phyloP scores from a whole-genome alignment of 2,888 invertebrate genomes.

The Drosophila lacicola region DNA sequence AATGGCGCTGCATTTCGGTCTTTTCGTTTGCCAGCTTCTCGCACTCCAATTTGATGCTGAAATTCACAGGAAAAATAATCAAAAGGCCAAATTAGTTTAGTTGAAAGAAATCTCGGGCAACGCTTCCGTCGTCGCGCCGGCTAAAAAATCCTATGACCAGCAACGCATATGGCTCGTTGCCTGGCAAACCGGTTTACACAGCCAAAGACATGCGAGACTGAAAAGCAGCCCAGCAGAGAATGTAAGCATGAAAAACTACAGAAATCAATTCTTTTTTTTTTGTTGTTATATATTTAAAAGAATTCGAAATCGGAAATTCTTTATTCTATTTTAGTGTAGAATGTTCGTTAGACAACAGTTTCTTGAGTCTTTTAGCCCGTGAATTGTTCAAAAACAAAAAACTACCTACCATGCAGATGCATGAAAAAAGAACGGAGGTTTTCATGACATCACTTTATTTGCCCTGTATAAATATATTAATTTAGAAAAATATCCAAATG shows the following conservation, averaged over 20 bases:
- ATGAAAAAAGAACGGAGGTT: background rate
- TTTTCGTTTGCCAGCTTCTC: slow-evolving; percentile 99
- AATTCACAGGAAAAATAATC: slow-evolving; percentile 79
- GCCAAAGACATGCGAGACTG: slow-evolving; percentile 39
- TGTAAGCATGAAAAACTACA: slow-evolving; percentile 50
- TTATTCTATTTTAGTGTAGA: slow-evolving; percentile 17
- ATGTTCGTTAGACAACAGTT: background rate
- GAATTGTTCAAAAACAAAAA: background rate
- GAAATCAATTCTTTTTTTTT: slow-evolving; percentile 36
- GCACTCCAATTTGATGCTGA: slow-evolving; percentile 98
- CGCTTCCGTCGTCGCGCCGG: slow-evolving; percentile 59
- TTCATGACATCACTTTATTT: background rate
- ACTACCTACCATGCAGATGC: background rate
- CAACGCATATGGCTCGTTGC: slow-evolving; percentile 57
- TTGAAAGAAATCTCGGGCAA: slow-evolving; percentile 53
- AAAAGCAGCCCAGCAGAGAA: slow-evolving; percentile 45
- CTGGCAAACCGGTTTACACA: slow-evolving; percentile 56
- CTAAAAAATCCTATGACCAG: slow-evolving; percentile 54
- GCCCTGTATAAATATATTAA: no score
- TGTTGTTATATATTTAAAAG: slow-evolving; percentile 4
- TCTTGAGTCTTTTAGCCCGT: background rate
- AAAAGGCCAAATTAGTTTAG: slow-evolving; percentile 71
- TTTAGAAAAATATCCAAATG: background rate
- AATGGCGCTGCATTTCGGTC: slow-evolving; percentile 99
- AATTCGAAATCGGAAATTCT: slow-evolving; percentile 17